Base-by-base conservation (phyloP, 2,113 vertebrate species). In the Cygnus atratus region DNA sequence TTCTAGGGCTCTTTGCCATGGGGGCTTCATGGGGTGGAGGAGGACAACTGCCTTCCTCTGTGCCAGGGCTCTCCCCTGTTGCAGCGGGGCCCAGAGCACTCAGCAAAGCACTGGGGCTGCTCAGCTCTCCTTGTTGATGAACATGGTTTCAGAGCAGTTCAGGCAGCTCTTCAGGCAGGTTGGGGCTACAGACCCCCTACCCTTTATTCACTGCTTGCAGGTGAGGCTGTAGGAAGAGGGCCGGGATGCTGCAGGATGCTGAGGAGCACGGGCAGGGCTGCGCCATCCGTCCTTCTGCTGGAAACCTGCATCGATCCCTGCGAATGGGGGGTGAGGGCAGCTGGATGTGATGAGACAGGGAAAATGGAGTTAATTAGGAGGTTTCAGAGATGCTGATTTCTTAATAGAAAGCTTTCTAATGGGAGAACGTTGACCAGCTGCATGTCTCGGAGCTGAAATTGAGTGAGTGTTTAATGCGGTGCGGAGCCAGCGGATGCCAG, bases 291-390 rank as follows among this genome's bases (percentile, higher is more conserved):
- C 46, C 7, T 19, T 70, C 20, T 88, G 83, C 83, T 84, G 16
- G 31, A 46, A 77, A 86, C 54, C 46, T 31, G 44, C 74, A 57
- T 39, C 7, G 11, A 2, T 9, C 43, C 37, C 62, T 31, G 33
- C 57, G n/a, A 41, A 57, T 0, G 8, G 62, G 43, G 39, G 63
- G 43, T 66, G 84, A 73, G 70, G 75, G 88, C 93, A 89, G 78
- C 74, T 86, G 77, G 54, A 61, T 48, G 61, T n/a, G 33, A 58
- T 65, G 88, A 92, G 82, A 41, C 15, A 5, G n/a, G 68, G 75
- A 74, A 85, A 91, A 95, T 66, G 54, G 86, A 94, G 72, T 88
- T 88, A 92, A 96, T 92, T 24, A 44, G 66, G 84, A 48, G 33
- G 46, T 73, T 81, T 59, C 57, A 88, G 78, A 80, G 63, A 63